Evolutionary conservation across 2,888 invertebrate species (phyloP), one percentile per base, ranked within the genome.

Genomic region (Lycophotia porphyrea): DNA sequence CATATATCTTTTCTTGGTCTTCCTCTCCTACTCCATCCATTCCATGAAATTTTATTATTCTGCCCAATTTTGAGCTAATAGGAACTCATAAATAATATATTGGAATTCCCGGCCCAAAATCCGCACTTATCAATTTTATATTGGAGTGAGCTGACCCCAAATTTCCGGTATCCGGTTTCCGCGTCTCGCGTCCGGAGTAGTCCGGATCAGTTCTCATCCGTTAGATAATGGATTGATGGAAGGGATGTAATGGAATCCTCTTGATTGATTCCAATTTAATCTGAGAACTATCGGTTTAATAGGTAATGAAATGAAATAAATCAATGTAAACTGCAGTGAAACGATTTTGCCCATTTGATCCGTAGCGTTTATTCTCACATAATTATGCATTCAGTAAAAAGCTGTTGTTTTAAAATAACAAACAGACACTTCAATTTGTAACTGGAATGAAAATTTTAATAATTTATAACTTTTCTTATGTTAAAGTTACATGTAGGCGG

Each of bases 111-210:
- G 13, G 31, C 15, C 13, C n/a, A 71, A 66, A 52, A 47, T 47
- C 64, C 60, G 58, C 13, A 1, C 11, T 31, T n/a, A 27, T 31
- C 34, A 47, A 71, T 65, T 68, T 55, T n/a, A 65, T 55, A 61
- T 60, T 27, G 24, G 11, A 74, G 21, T 15, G n/a, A 52, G 18
- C 52, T 63, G 18, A 24, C 34, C 49, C 42, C n/a, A 47, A 52
- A 78, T 42, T 1, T 47, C n/a, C 39, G 80, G 39, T 0, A 31
- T 71, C 52, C 79, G 9, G 13, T 18, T n/a, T 55, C 27, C 1
- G 2, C 15, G 27, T 2, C 1, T 13, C 9, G 2, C 24, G 7
- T 47, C 80, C 34, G 47, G 31, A 15, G n/a, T 24, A 21, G 21
- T 21, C 11, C 3, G 15, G 31, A 24, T 1, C 7, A 8, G 13